phyloP scores from a whole-genome alignment of 1,140 invertebrate species.

The Cheumatopsyche charites region DNA sequence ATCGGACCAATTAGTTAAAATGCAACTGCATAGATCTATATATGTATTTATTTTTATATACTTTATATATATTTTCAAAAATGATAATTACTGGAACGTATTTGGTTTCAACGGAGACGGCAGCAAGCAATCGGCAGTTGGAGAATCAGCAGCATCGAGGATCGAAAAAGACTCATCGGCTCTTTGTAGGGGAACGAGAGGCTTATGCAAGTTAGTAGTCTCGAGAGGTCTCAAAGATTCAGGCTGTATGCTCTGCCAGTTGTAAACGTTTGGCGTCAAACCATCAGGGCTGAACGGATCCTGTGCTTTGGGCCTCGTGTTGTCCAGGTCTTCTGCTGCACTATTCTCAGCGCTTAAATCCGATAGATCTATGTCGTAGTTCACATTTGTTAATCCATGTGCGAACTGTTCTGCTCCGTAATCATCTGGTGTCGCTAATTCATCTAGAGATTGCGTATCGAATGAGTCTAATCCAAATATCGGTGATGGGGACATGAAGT shows the following conservation, averaged over 20 bases:
- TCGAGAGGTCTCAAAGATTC: slow-evolving; percentile 30
- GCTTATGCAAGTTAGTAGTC: slow-evolving; percentile 1
- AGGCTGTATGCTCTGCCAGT: slow-evolving; percentile 37
- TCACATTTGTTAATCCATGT: slow-evolving; percentile 69
- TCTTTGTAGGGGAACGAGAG: slow-evolving; percentile 23
- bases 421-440: slow-evolving; percentile 66
- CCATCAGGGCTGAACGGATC: slow-evolving; percentile 56
- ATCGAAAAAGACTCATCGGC: slow-evolving; percentile 60
- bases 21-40: too few relatives aligned
- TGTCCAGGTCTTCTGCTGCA: slow-evolving; percentile 62
- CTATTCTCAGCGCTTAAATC: slow-evolving; percentile 74
- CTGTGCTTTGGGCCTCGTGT: slow-evolving; percentile 45
- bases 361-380: slow-evolving; percentile 75
- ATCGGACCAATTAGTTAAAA: too few relatives aligned
- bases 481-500: slow-evolving; percentile 63
- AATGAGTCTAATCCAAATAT: slow-evolving; percentile 60
- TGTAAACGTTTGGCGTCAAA: slow-evolving; percentile 49
- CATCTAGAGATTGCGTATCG: slow-evolving; percentile 63
- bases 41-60: too few relatives aligned
- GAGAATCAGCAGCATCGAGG: slow-evolving; percentile 65
- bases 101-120: slow-evolving; percentile 68
- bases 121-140: slow-evolving; percentile 63
- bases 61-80: not conserved
- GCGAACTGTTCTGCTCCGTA: slow-evolving; percentile 58
- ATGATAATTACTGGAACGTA: slow-evolving; percentile 46